A percentile compares a stretch with the other conserved stretches of the same genome.
Evolutionary conservation across 92 coral and sea anemone genomes (phyloP).

Genomic region (Phenganax marumi): DNA sequence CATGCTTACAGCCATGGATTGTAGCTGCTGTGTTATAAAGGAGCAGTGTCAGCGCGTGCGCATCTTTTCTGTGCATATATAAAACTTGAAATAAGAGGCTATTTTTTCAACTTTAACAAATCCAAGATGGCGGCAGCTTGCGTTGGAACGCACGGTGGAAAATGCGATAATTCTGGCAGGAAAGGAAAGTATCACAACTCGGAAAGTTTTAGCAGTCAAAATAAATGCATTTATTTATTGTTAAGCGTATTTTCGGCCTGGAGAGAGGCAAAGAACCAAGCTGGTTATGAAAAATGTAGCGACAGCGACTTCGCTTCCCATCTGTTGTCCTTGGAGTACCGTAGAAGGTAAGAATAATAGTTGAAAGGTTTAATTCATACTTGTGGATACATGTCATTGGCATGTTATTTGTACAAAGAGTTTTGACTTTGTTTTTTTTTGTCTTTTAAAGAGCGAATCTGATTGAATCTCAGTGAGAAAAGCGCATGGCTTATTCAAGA

Average conservation of each 20-base stretch:
- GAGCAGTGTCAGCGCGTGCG: background rate
- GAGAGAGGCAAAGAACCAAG: constrained; percentile 10
- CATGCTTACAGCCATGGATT: too few relatives aligned
- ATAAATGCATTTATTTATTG: background rate
- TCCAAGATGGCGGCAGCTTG: constrained; percentile 7
- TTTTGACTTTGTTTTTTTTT: background rate
- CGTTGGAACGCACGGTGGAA: constrained; percentile 8
- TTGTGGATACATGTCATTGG: constrained; percentile 4
- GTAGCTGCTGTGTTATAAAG: too few relatives aligned
- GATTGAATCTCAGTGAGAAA: background rate
- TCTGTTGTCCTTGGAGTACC: constrained; percentile 10
- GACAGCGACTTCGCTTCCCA: constrained; percentile 8
- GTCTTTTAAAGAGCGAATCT: background rate
- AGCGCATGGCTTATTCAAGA: background rate
- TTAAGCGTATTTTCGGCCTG: background rate
- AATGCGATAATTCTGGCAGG: background rate
- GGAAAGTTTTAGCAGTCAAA: constrained; percentile 6
- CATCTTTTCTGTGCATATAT: too few relatives aligned
- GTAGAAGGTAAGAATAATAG: constrained; percentile 16
- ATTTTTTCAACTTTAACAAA: constrained; percentile 6
- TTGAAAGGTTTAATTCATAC: background rate
- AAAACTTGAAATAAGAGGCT: constrained; percentile 6
- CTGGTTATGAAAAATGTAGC: constrained; percentile 8
- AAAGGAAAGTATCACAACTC: constrained; percentile 2
- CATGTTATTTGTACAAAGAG: background rate